Percentiles rank a stretch among this genome's conserved stretches.
Conservation (phyloP, 2,888 invertebrate species). For the Machimus rusticus region DNA sequence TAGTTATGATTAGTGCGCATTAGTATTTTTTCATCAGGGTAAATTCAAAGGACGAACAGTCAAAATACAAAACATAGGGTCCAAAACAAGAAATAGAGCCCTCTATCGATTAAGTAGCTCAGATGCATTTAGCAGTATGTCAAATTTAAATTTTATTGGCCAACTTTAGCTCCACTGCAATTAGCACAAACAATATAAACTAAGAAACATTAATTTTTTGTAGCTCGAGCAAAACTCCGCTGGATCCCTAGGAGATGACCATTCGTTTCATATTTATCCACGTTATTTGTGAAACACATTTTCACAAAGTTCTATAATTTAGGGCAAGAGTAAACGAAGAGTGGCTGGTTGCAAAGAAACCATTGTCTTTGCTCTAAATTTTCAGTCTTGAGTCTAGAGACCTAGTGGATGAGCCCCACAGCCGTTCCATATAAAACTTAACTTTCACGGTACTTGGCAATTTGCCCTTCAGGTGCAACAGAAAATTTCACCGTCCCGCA, state of each 20-base stretch:
- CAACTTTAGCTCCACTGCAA: background rate
- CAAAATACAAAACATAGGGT: too few species aligned
- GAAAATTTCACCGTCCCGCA: conserved; percentile 14
- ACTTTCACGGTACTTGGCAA: background rate
- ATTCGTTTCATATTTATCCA: background rate
- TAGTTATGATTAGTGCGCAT: too few species aligned
- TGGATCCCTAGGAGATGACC: background rate
- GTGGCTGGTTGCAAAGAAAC: background rate
- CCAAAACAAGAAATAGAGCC: too few species aligned
- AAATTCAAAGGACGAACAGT: too few species aligned
- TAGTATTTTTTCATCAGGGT: too few species aligned
- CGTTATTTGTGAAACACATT: background rate
- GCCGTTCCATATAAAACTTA: background rate
- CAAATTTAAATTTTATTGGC: background rate
- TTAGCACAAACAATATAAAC: background rate
- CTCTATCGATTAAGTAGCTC: background rate
- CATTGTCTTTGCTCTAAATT: background rate
- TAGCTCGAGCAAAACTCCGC: background rate
- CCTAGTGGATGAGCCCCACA: background rate
- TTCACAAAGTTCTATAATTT: background rate
- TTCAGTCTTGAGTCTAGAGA: background rate
- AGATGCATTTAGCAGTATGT: background rate
- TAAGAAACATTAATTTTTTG: background rate
- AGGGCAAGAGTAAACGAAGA: background rate
- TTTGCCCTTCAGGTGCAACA: conserved; percentile 13